Conservation (phyloP, 2,888 invertebrate species). For the Blomia tropicalis region DNA sequence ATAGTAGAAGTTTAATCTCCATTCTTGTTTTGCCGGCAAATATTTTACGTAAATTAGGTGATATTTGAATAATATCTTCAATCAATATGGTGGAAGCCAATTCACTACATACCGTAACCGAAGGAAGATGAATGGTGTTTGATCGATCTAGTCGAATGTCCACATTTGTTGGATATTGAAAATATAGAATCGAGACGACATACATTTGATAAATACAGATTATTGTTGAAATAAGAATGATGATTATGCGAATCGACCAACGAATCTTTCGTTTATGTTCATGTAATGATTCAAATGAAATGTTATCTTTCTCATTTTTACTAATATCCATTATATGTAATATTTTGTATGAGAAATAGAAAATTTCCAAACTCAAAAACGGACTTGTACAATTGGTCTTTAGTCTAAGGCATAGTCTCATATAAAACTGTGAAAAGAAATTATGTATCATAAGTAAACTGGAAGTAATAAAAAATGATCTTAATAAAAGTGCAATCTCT, state of each 20-base stretch:
- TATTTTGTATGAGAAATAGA: too few relatives aligned
- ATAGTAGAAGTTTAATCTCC: background rate
- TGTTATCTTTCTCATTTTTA: too few relatives aligned
- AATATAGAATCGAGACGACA: constrained; percentile 14
- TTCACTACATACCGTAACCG: constrained; percentile 19
- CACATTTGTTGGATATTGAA: constrained; percentile 19
- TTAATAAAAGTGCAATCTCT: too few relatives aligned
- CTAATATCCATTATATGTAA: background rate
- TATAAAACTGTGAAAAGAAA: too few relatives aligned
- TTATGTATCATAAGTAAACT: too few relatives aligned
- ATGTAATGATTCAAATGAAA: background rate
- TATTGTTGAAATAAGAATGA: background rate
- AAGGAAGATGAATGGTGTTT: constrained; percentile 16
- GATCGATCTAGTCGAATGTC: constrained; percentile 17
- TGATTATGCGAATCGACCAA: background rate
- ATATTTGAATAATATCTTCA: constrained; percentile 9
- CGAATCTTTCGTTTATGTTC: background rate
- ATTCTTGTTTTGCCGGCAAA: background rate
- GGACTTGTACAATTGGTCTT: too few relatives aligned
- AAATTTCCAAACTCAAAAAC: too few relatives aligned
- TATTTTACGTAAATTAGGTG: background rate
- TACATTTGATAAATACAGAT: constrained; percentile 18
- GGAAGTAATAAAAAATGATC: too few relatives aligned
- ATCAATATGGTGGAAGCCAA: constrained; percentile 15
- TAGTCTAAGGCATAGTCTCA: too few relatives aligned